A percentile compares a stretch with the other conserved stretches of the same genome.
phyloP scores from a whole-genome alignment of 2,888 invertebrate species.

The Clanis bilineata region DNA sequence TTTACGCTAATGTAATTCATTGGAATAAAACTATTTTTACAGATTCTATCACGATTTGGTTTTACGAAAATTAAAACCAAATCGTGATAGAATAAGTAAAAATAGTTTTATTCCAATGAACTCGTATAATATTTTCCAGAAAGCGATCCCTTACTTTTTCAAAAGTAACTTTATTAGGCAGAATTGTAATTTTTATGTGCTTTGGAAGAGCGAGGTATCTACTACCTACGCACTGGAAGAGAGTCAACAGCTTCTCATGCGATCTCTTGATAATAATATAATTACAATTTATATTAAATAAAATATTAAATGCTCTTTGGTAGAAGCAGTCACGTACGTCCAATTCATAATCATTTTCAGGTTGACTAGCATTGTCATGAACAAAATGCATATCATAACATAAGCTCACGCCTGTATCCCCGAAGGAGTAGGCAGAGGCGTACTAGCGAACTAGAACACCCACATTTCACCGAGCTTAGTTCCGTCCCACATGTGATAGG shows the following conservation, averaged over 20 bases:
- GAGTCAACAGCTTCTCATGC: conserved; percentile 47
- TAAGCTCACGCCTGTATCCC: too few species aligned
- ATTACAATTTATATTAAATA: conserved; percentile 52
- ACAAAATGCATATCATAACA: not conserved
- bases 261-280: conserved; percentile 51
- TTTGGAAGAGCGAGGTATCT: conserved; percentile 21
- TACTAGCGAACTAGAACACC: too few species aligned
- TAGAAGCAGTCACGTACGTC: conserved; percentile 1
- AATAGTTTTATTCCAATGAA: too few species aligned
- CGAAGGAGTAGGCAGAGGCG: too few species aligned
- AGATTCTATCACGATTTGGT: too few species aligned
- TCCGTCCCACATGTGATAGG: too few species aligned
- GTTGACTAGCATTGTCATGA: not conserved
- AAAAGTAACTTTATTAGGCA: conserved; percentile 16
- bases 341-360: not conserved
- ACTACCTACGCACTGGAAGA: conserved; percentile 46
- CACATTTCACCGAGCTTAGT: too few species aligned
- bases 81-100: too few species aligned
- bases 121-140: not conserved
- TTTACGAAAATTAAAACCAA: too few species aligned
- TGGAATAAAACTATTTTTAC: too few species aligned
- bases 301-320: conserved; percentile 32
- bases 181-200: conserved; percentile 30
- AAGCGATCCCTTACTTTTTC: conserved; percentile 2
- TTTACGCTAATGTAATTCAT: too few species aligned